Percentiles rank a stretch among this genome's conserved stretches.
These are phyloP conservation scores for Cossypha niveicapilla DNA, from an alignment of 2,797 vertebrate genomes.

Conservation along the genomic window DNA sequence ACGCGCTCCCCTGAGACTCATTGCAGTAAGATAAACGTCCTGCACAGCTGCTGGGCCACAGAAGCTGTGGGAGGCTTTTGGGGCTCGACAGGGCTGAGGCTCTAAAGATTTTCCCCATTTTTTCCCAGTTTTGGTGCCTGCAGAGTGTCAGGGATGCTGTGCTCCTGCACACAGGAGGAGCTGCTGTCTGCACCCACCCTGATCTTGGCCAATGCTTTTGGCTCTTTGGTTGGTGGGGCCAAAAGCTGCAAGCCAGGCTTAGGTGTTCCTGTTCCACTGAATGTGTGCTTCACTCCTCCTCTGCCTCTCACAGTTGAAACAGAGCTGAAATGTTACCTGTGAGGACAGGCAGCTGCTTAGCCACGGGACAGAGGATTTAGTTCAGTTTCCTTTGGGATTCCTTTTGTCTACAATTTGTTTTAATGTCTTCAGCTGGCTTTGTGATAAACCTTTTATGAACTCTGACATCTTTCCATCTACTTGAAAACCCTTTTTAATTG, in stretches of 20 bases:
- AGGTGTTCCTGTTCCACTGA: not conserved
- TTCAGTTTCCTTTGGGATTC: not conserved
- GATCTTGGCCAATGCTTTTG: accelerated
- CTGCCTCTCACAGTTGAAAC: not conserved
- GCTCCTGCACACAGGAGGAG: not conserved
- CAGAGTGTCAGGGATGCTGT: not conserved
- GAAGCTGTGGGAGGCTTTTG: not conserved
- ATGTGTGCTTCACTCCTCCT: not conserved
- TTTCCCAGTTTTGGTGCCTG: not conserved
- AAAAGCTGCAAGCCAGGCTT: not conserved
- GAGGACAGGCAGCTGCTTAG: not conserved
- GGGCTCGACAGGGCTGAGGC: not conserved
- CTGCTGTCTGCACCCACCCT: not conserved
- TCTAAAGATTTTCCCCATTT: not conserved
- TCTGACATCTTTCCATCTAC: not conserved
- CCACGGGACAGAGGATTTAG: not conserved
- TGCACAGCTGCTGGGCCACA: not conserved
- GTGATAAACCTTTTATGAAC: not conserved
- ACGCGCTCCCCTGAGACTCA: not conserved
- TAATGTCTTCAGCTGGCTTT: not conserved
- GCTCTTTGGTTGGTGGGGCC: not conserved
- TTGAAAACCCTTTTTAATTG: not conserved
- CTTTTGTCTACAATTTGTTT: not conserved
- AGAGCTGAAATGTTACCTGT: not conserved
- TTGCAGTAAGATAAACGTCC: not conserved